These are phyloP conservation scores for Channa argus DNA, from an alignment of 2,113 vertebrate species.

Conservation along the genomic window DNA sequence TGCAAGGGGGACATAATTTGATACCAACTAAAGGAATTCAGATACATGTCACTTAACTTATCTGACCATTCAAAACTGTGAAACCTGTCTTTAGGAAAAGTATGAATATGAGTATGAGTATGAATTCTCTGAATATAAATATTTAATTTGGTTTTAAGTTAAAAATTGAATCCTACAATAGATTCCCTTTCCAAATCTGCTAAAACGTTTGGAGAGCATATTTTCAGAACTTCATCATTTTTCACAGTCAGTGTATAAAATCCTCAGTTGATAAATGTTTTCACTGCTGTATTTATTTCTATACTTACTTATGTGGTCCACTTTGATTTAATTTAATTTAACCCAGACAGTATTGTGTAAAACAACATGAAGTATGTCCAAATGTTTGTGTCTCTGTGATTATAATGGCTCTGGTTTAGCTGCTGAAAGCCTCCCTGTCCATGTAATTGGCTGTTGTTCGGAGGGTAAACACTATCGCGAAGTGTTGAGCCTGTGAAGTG, in stretches of 20 bases:
- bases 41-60: too few relatives aligned
- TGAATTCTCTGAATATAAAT: not conserved
- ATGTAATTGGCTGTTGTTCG: constrained; percentile 64
- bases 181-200: not conserved
- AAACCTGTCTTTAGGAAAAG: not conserved
- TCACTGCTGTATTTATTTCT: constrained; percentile 29
- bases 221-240: not conserved
- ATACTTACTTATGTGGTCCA: constrained; percentile 25
- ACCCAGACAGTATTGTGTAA: constrained; percentile 26
- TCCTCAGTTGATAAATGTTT: constrained; percentile 23
- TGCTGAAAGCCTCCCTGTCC: constrained; percentile 52
- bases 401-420: constrained; percentile 15
- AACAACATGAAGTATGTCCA: constrained; percentile 38
- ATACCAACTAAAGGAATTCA: too few relatives aligned
- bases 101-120: not conserved
- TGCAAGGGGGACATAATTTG: too few relatives aligned
- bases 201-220: too few relatives aligned
- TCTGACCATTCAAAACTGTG: too few relatives aligned
- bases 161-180: not conserved
- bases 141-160: not conserved
- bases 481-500: constrained; percentile 72
- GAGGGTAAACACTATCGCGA: constrained; percentile 68
- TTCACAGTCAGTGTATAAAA: not conserved
- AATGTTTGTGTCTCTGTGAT: constrained; percentile 52
- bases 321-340: constrained; percentile 53